These are phyloP conservation scores for Mallotus villosus DNA, from an alignment of 2,797 vertebrate species.

Conservation along the genomic window DNA sequence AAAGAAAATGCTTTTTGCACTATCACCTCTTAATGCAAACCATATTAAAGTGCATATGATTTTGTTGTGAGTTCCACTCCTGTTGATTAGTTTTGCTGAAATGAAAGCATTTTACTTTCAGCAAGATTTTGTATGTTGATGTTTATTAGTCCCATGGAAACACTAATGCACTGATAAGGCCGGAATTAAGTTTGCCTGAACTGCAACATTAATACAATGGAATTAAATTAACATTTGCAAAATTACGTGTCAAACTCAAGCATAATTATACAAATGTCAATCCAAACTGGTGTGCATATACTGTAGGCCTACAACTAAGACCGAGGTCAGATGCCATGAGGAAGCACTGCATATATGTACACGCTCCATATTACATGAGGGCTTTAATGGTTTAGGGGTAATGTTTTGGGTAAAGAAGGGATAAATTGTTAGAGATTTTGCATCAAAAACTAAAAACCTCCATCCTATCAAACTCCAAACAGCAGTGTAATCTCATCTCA, in stretches of 20 bases:
- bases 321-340: not conserved
- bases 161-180: slow-evolving; percentile 2
- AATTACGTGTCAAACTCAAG: not conserved
- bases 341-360: not conserved
- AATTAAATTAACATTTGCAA: too few relatives aligned
- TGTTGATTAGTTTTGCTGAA: slow-evolving; percentile 7
- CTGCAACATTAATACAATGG: too few relatives aligned
- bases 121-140: not conserved
- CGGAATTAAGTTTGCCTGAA: not conserved
- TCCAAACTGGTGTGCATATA: too few relatives aligned
- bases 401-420: not conserved
- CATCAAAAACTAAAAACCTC: not conserved
- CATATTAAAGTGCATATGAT: slow-evolving; percentile 7
- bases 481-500: not conserved
- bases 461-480: not conserved
- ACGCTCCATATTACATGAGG: not conserved
- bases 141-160: not conserved
- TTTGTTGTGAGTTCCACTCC: not conserved
- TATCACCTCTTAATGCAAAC: not conserved
- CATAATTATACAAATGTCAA: not conserved
- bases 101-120: slow-evolving; percentile 3
- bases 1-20: slow-evolving; percentile 35
- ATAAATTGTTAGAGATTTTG: not conserved
- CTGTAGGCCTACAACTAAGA: not conserved
- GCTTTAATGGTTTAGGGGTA: not conserved